Base-by-base conservation (phyloP, 2,888 invertebrate species). In the Corythucha ciliata region DNA sequence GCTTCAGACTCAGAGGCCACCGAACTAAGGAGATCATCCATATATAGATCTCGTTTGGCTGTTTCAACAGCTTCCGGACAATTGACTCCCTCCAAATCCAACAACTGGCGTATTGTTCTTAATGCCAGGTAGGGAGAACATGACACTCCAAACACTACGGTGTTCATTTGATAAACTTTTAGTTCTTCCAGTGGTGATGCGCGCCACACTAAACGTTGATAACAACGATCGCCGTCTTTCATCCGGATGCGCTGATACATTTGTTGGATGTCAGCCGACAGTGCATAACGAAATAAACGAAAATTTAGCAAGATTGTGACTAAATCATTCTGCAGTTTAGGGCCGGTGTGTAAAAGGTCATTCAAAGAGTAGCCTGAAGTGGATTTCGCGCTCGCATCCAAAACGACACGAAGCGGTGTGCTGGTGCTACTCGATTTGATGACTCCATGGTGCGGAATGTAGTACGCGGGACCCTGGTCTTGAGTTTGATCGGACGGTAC, bases 11-110 rank as follows among this genome's bases (percentile, higher is more conserved):
- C 40, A 4, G 32, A 34, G 2, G 27, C 5, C 3, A 44, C 47
- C 4, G 51, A 52, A 7, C 33, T 32, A 10, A 40, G 40, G 10
- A 36, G 8, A 37, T 54, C 54, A 26, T 53, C 52, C 10, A 53
- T 39, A 22, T 16, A 46, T 12, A 46, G 12, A 25, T 46, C 32
- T 14, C 33, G 7, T 8, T 20, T 33, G 8, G 25, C 21, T 6
- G 36, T 25, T 4, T 6, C 8, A 5, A 22, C 8, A 6, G 46
- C 46, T 8, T 10, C 6, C 7, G 40, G 40, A 24, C 18, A 40
- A 8, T 8, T 8, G 8, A 10, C 8, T 7, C 7, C 20, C 8
- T 21, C 18, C 18, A 21, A 7, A 8, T 32, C 20, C 10, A 34
- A n/a, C 21, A 46, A 18, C 16, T 39, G n/a, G 6, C 34, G 14